phyloP scores from a whole-genome alignment of 1,140 invertebrate species.

The Drosophila rhopaloa region DNA sequence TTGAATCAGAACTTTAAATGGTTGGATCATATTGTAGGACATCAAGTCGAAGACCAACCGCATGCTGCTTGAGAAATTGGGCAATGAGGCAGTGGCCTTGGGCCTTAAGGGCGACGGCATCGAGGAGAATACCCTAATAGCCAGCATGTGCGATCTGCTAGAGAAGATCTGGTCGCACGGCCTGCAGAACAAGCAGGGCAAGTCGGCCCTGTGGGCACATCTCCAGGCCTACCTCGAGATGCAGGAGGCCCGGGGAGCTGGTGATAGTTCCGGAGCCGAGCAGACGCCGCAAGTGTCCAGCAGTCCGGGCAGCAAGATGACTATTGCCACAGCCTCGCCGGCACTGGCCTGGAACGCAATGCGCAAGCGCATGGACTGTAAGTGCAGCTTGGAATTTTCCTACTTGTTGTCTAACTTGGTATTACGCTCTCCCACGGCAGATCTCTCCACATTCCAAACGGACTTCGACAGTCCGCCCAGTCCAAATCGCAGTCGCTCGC shows the following conservation, averaged over 20 bases:
- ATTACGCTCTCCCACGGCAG: slow-evolving; percentile 83
- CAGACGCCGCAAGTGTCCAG: slow-evolving; percentile 85
- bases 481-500: slow-evolving; percentile 85
- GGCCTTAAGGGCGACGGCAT: slow-evolving; percentile 91
- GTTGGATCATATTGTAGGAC: slow-evolving; percentile 86
- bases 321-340: slow-evolving; percentile 86
- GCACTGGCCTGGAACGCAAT: slow-evolving; percentile 95
- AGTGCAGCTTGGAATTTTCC: not conserved
- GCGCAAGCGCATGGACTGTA: slow-evolving; percentile 95
- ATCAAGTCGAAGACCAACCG: slow-evolving; percentile 97
- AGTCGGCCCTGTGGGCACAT: slow-evolving; percentile 98
- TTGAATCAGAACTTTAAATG: not conserved
- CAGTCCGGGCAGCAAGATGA: slow-evolving; percentile 65
- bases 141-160: slow-evolving; percentile 97
- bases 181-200: slow-evolving; percentile 97
- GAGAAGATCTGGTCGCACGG: slow-evolving; percentile 99
- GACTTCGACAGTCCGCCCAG: slow-evolving; percentile 87
- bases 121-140: slow-evolving; percentile 99
- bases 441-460: slow-evolving; percentile 91
- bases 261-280: slow-evolving; percentile 84
- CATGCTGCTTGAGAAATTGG: slow-evolving; percentile 99
- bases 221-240: slow-evolving; percentile 94
- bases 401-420: not conserved
- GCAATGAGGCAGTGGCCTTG: slow-evolving; percentile 91
- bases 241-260: slow-evolving; percentile 89